These are phyloP conservation scores for Oasisia sp. DNA, from an alignment of 2,888 invertebrate species.

Conservation along the genomic window DNA sequence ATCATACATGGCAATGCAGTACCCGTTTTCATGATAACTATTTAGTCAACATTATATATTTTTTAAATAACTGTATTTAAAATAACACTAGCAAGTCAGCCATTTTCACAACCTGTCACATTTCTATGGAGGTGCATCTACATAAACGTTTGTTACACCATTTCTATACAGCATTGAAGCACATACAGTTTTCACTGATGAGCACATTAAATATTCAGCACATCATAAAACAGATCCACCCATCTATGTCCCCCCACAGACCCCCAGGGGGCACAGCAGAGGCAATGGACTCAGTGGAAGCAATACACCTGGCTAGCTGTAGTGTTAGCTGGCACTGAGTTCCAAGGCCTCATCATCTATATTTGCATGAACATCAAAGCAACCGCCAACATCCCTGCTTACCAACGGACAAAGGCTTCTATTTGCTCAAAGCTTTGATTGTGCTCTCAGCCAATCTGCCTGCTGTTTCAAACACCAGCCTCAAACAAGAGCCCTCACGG, in stretches of 20 bases:
- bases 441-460: slow-evolving; percentile 17
- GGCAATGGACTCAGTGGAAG: background rate
- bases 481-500: slow-evolving; percentile 3
- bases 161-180: background rate
- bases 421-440: slow-evolving; percentile 17
- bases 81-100: background rate
- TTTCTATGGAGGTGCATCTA: background rate
- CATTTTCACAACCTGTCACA: background rate
- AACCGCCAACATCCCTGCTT: background rate
- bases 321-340: background rate
- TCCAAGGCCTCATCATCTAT: background rate
- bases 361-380: slow-evolving; percentile 1
- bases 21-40: background rate
- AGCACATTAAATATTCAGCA: background rate
- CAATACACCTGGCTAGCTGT: background rate
- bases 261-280: background rate
- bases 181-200: background rate
- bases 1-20: background rate
- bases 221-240: background rate
- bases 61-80: too few species aligned
- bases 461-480: slow-evolving; percentile 13
- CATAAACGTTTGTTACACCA: background rate
- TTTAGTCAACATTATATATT: background rate
- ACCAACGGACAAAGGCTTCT: background rate
- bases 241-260: background rate